Evolutionary conservation across 1,140 invertebrate genomes (phyloP), one percentile per base, ranked within the genome.

Genomic region (Ctenoplectra terminalis): DNA sequence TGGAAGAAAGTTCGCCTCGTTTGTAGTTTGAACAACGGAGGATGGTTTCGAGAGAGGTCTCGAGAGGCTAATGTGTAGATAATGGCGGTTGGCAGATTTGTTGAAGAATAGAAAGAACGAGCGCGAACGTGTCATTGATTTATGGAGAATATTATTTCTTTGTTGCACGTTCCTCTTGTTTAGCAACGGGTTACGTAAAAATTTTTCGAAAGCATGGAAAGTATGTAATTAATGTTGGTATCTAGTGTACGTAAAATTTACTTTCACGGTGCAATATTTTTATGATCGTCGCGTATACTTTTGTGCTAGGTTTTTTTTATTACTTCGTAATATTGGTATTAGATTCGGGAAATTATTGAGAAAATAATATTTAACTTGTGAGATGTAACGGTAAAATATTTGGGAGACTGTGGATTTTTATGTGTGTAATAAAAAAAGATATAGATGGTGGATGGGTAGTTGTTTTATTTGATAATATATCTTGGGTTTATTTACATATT

Each of bases 181-280:
- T 9, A 43, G 15, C 4, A 9, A 23, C 2, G 6, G 11, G 66
- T 69, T 69, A 48, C 66, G 43, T 50, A 66, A 76, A 76, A 63
- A 67, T n/a, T 76, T 67, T 67, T 67, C 63, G 29, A 78, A 78
- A 77, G 67, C 48, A 56, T 78, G 37, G 76, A 78, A 71, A 70
- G 76, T 40, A 23, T 40, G 74, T 17, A 76, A 77, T 64, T 77
- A 60, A 58, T 15, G 29, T 70, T 17, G 23, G n/a, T 48, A 29
- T 29, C 20, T 20, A 43, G 52, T 3, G 54, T 58, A 60, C 54
- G 48, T 43, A 54, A 67, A 54, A 56, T 54, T 37, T 23, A 40
- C 67, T 78, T 71, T 60, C 76, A 60, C 76, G 54, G 2, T 26
- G 54, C 17, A 71, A 71, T 58, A 60, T 48, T 46, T 78, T 71